Evolutionary conservation across 2,113 vertebrate species (phyloP).

Genomic region (Gila orcuttii): DNA sequence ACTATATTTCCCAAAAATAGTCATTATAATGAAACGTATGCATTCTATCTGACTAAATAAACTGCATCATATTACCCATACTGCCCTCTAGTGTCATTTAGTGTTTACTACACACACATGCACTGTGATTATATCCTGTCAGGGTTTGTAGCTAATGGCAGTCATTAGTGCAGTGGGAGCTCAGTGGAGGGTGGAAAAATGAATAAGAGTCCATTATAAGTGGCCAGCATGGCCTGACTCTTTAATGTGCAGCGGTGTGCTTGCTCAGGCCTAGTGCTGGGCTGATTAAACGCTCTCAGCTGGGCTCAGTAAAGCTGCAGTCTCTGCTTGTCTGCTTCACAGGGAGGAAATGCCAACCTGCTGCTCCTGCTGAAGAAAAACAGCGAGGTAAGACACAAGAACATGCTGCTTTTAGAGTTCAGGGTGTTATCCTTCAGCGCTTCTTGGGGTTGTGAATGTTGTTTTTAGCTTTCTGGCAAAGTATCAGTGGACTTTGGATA

Average conservation of each 20-base stretch:
- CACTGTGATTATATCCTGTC: slow-evolving; percentile 48
- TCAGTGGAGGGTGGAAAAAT: slow-evolving; percentile 53
- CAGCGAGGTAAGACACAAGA: slow-evolving; percentile 85
- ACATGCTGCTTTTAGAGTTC: slow-evolving; percentile 31
- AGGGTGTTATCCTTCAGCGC: slow-evolving; percentile 29
- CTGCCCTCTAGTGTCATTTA: neutral
- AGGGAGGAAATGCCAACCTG: slow-evolving; percentile 90
- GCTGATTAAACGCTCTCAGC: slow-evolving; percentile 53
- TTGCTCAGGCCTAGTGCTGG: slow-evolving; percentile 24
- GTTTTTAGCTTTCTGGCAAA: slow-evolving; percentile 1
- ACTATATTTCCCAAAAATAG: no score
- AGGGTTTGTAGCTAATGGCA: slow-evolving; percentile 58
- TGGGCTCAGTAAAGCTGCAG: slow-evolving; percentile 44
- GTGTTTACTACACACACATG: neutral
- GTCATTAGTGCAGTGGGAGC: slow-evolving; percentile 54
- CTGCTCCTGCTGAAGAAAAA: slow-evolving; percentile 90
- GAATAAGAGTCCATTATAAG: slow-evolving; percentile 42
- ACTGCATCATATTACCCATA: neutral
- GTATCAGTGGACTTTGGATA: neutral
- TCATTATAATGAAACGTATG: no score
- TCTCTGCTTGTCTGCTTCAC: slow-evolving; percentile 65
- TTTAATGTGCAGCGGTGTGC: slow-evolving; percentile 23
- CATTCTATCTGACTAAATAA: no score
- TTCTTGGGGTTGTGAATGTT: neutral
- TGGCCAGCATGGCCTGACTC: neutral